phyloP scores from a whole-genome alignment of 2,797 vertebrate species.

The Parauchenoglanis ngamensis region DNA sequence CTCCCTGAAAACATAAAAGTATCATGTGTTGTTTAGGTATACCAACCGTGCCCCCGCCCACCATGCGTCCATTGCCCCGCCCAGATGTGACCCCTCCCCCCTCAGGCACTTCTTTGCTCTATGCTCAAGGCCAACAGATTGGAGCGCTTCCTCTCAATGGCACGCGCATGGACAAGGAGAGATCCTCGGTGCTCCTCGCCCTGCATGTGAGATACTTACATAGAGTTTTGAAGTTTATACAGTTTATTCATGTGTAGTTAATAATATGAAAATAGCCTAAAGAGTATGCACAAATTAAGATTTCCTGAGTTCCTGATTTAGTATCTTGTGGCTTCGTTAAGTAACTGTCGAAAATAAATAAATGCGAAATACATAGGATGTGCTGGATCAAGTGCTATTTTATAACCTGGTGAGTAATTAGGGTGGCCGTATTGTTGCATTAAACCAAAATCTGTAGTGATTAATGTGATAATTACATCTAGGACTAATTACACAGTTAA shows the following conservation, averaged over 20 bases:
- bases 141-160: conserved; percentile 90
- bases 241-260: background rate
- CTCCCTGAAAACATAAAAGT: background rate
- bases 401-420: background rate
- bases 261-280: background rate
- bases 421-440: background rate
- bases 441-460: background rate
- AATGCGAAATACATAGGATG: background rate
- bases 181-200: conserved; percentile 84
- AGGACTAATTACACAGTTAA: background rate
- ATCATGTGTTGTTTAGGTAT: conserved; percentile 74
- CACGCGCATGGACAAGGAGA: conserved; percentile 79
- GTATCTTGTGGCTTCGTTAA: background rate
- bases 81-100: conserved; percentile 81
- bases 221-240: background rate
- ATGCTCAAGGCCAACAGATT: conserved; percentile 95
- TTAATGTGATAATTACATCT: background rate
- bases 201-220: conserved; percentile 80
- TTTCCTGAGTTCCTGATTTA: background rate
- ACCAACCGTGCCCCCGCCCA: conserved; percentile 83
- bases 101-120: conserved; percentile 83
- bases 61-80: conserved; percentile 75
- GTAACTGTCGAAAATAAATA: background rate
- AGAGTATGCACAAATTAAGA: background rate
- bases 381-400: background rate